phyloP scores from a whole-genome alignment of 2,797 vertebrate species.

The Erethizon dorsatum region DNA sequence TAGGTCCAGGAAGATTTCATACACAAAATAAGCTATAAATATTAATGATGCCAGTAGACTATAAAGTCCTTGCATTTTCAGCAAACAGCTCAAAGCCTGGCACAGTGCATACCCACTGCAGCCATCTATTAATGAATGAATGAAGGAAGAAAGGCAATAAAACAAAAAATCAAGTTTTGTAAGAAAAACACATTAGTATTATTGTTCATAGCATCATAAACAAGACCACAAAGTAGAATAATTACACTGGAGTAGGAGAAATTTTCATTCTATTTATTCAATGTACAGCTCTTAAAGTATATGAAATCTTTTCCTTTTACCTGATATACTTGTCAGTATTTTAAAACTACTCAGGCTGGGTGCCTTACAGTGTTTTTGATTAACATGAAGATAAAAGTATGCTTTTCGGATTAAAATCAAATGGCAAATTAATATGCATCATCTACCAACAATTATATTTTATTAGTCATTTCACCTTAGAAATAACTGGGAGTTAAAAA shows the following conservation, averaged over 20 bases:
- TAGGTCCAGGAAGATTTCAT: not conserved
- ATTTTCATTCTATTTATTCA: not conserved
- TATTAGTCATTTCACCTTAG: conserved; percentile 1
- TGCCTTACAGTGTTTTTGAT: conserved; percentile 1
- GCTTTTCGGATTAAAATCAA: conserved; percentile 32
- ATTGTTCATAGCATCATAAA: not conserved
- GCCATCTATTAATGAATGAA: conserved; percentile 24
- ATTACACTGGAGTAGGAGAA: not conserved
- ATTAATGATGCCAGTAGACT: not conserved
- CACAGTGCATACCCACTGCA: not conserved
- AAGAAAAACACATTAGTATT: not conserved
- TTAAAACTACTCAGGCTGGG: not conserved
- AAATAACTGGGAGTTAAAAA: conserved; percentile 56
- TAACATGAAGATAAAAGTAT: conserved; percentile 50
- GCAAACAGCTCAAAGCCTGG: not conserved
- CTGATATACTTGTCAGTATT: not conserved
- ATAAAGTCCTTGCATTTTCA: not conserved
- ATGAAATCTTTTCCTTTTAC: not conserved
- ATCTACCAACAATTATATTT: conserved; percentile 19
- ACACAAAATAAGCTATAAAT: conserved; percentile 7
- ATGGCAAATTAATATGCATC: conserved; percentile 36
- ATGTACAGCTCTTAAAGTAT: not conserved
- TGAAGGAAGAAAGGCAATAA: not conserved
- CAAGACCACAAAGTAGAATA: not conserved
- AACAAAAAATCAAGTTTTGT: not conserved